Base-by-base conservation (phyloP, 1,140 invertebrate genomes). In the Bombus waltoni region DNA sequence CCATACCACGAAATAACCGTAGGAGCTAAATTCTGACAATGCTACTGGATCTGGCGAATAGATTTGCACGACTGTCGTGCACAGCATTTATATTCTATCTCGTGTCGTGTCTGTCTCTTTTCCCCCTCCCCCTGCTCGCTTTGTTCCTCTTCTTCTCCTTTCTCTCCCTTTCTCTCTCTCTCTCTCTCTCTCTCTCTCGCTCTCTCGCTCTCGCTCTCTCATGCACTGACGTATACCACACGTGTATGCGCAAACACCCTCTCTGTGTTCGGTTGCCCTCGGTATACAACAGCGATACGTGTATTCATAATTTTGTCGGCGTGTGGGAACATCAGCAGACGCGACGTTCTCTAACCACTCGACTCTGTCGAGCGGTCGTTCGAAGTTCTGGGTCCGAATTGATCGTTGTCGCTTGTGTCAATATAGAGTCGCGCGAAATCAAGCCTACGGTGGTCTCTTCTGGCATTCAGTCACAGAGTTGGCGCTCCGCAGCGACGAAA, bases 1-100 rank as follows among this genome's bases (percentile, higher is more conserved):
- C 74, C 77, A 78, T 75, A 66, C 77, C 70, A 38, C 72, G 81
- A 78, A 83, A 86, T 90, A 88, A 90, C 88, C 81, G 81, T 68
- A 78, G 76, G 65, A 80, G 86, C 77, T 81, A 87, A 85, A 87
- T 89, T 87, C 86, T 83, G 88, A 91, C 91, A 91, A 91, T 91
- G 82, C 85, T 44, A 32, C 47, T 68, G 86, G 84, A 90, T 91
- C 89, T 66, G 57, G 71, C 81, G 87, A 88, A 90, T 90, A 84
- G 87, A 90, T 91, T 91, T 87, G 79, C 65, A 75, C 90, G 68
- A 74, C 71, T 70, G 65, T 81, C 79, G 88, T 89, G 88, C 85
- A 71, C 83, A 53, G 81, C 88, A 85, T 88, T 90, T 90, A 88
- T 84, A 84, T 81, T 81, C 73, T 78, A 28, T 74, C 38, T 70